Conservation (phyloP, 2,797 vertebrate species). For the Syncerus caffer region DNA sequence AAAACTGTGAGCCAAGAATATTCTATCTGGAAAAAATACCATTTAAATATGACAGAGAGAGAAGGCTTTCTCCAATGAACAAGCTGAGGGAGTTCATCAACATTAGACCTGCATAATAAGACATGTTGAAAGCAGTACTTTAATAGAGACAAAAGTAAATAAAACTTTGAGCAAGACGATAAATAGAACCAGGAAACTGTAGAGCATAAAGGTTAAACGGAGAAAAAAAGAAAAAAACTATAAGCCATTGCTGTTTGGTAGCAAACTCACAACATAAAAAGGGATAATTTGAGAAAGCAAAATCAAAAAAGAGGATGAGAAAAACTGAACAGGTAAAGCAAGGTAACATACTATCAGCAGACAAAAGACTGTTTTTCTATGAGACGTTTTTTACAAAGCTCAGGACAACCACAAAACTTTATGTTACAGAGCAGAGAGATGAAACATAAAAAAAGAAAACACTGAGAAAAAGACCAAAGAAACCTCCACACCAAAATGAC, state of each 20-base stretch:
- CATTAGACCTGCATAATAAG: neutral
- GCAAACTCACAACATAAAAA: neutral
- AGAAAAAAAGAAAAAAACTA: neutral
- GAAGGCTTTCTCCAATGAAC: neutral
- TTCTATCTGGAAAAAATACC: neutral
- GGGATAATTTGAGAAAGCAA: neutral
- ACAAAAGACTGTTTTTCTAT: neutral
- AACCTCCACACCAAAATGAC: neutral
- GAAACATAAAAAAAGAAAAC: neutral
- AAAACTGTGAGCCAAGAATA: neutral
- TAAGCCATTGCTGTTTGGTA: neutral
- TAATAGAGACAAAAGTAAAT: neutral
- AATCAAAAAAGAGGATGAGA: neutral
- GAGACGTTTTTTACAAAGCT: neutral
- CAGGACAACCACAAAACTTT: neutral
- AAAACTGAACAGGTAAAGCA: neutral
- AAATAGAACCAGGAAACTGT: neutral
- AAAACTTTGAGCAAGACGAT: neutral
- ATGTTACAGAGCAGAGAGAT: neutral
- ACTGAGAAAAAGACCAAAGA: neutral
- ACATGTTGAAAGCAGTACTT: neutral
- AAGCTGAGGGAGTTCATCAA: neutral
- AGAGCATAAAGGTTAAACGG: neutral
- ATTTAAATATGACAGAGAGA: neutral
- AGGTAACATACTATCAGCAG: neutral